These are phyloP conservation scores for Herpetotheres cachinnans DNA, from an alignment of 2,113 vertebrate species.

Conservation along the genomic window DNA sequence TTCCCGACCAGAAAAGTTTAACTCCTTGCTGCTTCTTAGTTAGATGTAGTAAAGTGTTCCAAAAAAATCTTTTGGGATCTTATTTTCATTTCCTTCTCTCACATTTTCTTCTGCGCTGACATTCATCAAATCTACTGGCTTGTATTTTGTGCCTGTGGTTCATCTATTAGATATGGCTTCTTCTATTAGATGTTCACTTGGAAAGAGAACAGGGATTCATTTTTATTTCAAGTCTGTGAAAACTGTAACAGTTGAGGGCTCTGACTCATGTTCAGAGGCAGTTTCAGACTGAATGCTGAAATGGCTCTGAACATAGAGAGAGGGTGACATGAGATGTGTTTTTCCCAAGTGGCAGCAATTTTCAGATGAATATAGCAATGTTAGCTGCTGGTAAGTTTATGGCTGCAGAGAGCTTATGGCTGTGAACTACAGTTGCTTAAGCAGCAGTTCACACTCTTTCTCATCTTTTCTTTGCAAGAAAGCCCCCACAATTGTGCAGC, in stretches of 20 bases:
- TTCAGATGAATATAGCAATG: not conserved
- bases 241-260: conserved; percentile 3
- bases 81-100: not conserved
- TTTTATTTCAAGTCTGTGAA: conserved; percentile 17
- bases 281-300: conserved; percentile 16
- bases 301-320: not conserved
- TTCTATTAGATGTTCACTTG: conserved; percentile 10
- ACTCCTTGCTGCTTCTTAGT: not conserved
- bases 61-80: not conserved
- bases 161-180: not conserved
- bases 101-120: not conserved
- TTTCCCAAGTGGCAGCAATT: not conserved
- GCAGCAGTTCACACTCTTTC: conserved; percentile 23
- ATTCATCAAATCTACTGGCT: not conserved
- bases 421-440: conserved; percentile 22
- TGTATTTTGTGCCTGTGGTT: not conserved
- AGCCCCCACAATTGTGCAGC: not conserved
- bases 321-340: not conserved
- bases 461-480: conserved; percentile 8
- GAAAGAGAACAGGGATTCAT: conserved; percentile 4
- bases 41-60: not conserved
- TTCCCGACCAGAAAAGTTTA: not conserved
- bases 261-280: conserved; percentile 36
- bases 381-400: conserved; percentile 35
- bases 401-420: conserved; percentile 3